A percentile compares a stretch with the other conserved stretches of the same genome.
These are phyloP conservation scores for Notodonta dromedarius DNA, from an alignment of 2,888 invertebrate genomes.

Conservation along the genomic window DNA sequence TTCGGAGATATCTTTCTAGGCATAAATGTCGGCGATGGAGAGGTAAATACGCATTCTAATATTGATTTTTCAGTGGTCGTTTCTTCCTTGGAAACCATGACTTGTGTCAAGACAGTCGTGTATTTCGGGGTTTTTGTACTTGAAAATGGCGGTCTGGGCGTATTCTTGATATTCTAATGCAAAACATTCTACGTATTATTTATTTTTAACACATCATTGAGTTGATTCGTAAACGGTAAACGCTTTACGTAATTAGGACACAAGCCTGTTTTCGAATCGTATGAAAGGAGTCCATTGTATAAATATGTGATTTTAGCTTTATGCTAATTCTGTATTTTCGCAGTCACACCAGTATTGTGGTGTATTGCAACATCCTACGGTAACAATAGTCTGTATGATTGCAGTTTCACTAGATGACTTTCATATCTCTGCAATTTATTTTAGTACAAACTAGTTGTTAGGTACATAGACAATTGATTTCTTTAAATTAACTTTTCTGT, in stretches of 20 bases:
- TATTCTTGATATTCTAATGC: conserved; percentile 43
- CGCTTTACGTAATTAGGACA: conserved; percentile 41
- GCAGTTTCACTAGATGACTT: conserved; percentile 17
- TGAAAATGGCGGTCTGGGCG: conserved; percentile 73
- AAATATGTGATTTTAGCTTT: conserved; percentile 22
- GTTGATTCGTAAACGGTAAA: conserved; percentile 10
- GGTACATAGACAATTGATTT: too few relatives aligned
- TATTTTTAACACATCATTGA: background rate
- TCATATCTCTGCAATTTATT: background rate
- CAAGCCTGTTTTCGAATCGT: conserved; percentile 19
- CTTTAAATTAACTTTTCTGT: too few relatives aligned
- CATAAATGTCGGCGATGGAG: conserved; percentile 95
- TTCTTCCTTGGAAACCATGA: conserved; percentile 36
- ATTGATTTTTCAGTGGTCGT: conserved; percentile 37
- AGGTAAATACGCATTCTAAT: conserved; percentile 83
- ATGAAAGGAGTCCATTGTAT: conserved; percentile 36
- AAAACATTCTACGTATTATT: conserved; percentile 16
- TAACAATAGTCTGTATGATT: conserved; percentile 24
- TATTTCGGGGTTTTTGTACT: conserved; percentile 68
- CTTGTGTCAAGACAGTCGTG: conserved; percentile 57
- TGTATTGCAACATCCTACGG: conserved; percentile 27
- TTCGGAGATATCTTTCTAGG: conserved; percentile 99
- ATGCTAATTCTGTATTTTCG: conserved; percentile 16
- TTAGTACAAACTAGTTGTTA: too few relatives aligned
- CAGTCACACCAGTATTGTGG: conserved; percentile 14